A percentile compares a stretch with the other conserved stretches of the same genome.
Conservation (phyloP, 2,113 vertebrate species). For the Syrrhaptes paradoxus region DNA sequence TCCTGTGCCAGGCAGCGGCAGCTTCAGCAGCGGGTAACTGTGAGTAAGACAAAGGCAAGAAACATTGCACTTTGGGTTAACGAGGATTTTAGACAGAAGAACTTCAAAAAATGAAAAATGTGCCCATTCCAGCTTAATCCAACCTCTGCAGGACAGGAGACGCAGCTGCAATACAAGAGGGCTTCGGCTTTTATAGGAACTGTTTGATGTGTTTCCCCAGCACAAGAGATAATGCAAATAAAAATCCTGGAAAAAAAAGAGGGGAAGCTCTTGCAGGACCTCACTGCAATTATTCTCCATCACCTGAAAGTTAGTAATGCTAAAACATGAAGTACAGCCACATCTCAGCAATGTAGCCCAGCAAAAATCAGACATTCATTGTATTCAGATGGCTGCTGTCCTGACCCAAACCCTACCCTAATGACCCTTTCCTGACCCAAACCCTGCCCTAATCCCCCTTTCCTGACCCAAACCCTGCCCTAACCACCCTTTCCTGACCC, state of each 20-base stretch:
- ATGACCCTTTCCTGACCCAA: too few species aligned
- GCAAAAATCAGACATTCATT: fast-evolving
- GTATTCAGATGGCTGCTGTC: neutral
- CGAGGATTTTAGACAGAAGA: neutral
- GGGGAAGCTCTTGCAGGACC: neutral
- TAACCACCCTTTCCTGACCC: too few species aligned
- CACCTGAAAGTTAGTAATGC: fast-evolving
- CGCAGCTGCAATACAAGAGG: fast-evolving
- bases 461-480: too few species aligned
- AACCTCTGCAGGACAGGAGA: neutral
- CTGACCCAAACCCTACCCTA: too few species aligned
- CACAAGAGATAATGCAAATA: too few species aligned
- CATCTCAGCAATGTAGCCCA: fast-evolving
- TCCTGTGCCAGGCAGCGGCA: conserved; percentile 92
- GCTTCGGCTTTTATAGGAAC: neutral
- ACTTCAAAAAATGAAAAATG: neutral
- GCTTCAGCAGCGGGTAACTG: conserved; percentile 92
- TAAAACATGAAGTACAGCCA: neutral
- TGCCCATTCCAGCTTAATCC: too few species aligned
- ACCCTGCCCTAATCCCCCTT: too few species aligned
- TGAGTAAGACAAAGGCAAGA: neutral
- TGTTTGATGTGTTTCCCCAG: neutral
- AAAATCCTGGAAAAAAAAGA: neutral
- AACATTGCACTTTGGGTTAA: fast-evolving
- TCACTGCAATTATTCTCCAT: too few species aligned